phyloP scores from a whole-genome alignment of 2,113 vertebrate species.

The Ahaetulla prasina region DNA sequence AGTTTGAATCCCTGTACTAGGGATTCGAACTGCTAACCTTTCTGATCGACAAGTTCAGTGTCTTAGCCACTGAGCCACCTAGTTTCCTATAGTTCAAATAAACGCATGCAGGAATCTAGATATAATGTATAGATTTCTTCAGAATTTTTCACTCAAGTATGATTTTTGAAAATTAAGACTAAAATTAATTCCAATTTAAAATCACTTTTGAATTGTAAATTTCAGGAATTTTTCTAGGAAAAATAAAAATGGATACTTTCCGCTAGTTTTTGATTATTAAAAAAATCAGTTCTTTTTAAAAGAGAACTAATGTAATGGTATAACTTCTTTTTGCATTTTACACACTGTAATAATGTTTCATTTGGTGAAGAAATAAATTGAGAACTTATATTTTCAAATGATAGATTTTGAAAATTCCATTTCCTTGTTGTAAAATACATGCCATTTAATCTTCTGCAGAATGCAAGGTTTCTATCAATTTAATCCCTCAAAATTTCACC shows the following conservation, averaged over 20 bases:
- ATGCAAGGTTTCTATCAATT: not conserved
- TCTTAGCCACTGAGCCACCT: no score
- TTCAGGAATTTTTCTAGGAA: not conserved
- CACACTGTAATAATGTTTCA: not conserved
- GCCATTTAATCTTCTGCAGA: not conserved
- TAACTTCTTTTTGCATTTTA: not conserved
- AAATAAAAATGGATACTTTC: not conserved
- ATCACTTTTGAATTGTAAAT: not conserved
- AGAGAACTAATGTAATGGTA: not conserved
- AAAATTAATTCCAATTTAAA: not conserved
- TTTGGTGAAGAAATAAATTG: not conserved
- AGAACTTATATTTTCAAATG: not conserved
- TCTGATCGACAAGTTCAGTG: no score
- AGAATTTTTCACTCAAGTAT: not conserved
- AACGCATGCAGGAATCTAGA: not conserved
- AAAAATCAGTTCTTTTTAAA: not conserved
- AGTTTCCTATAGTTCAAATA: not conserved
- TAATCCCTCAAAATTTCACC: conserved; percentile 4
- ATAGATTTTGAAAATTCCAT: not conserved
- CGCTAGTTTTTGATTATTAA: not conserved
- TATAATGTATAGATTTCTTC: not conserved
- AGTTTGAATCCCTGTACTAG: no score
- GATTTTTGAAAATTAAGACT: not conserved
- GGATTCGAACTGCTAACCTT: no score
- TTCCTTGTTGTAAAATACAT: not conserved